A percentile compares a stretch with the other conserved stretches of the same genome.
phyloP scores from a whole-genome alignment of 2,113 vertebrate genomes.

The Urocitellus parryii region DNA sequence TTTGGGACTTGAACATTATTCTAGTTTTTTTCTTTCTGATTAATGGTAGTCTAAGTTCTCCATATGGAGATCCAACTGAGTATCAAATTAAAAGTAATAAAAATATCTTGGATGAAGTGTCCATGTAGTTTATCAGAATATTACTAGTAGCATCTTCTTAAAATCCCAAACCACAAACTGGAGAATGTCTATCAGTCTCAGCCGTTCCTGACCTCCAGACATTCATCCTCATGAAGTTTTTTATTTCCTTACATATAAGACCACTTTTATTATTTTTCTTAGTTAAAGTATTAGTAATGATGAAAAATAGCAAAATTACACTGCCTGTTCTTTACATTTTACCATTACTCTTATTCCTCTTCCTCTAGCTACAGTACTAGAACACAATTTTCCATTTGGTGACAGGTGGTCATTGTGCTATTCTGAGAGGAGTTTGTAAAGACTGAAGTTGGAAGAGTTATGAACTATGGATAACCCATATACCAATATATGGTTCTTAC shows the following conservation, averaged over 20 bases:
- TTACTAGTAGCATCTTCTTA: neutral
- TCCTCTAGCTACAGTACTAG: neutral
- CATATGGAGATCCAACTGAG: neutral
- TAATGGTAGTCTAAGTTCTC: constrained; percentile 19
- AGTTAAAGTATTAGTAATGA: neutral
- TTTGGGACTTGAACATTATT: neutral
- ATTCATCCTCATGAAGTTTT: neutral
- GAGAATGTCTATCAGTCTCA: neutral
- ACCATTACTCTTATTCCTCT: neutral
- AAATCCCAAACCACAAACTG: neutral
- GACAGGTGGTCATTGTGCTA: constrained; percentile 8
- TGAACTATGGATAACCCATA: constrained; percentile 76
- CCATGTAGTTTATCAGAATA: neutral
- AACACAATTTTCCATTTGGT: neutral
- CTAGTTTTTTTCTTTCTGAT: constrained; percentile 12
- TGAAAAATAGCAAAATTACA: neutral
- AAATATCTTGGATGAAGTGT: neutral
- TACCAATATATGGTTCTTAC: constrained; percentile 53
- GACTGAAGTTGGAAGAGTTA: neutral
- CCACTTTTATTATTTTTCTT: constrained; percentile 50
- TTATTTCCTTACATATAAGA: neutral
- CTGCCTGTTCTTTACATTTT: neutral
- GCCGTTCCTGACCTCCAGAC: neutral
- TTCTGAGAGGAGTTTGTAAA: constrained; percentile 37
- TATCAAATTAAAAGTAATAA: neutral